A percentile compares a stretch with the other conserved stretches of the same genome.
Evolutionary conservation across 2,797 vertebrate species (phyloP).

Genomic region (Ambastaia sidthimunki): DNA sequence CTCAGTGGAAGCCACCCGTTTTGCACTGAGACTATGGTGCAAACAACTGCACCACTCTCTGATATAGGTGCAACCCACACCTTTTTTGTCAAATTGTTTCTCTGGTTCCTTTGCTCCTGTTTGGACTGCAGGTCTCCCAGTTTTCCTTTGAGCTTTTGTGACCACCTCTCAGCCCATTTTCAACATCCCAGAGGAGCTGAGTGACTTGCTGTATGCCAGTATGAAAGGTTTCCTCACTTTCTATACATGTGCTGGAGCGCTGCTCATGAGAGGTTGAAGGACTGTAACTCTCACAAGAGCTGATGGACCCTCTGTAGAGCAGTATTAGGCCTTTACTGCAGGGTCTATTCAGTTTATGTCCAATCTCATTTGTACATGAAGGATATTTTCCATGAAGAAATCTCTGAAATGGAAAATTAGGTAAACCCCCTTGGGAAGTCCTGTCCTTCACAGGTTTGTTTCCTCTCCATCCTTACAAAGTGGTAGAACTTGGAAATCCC

Average conservation of each 20-base stretch:
- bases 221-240: constrained; percentile 30
- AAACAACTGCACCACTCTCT: constrained; percentile 41
- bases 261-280: constrained; percentile 15
- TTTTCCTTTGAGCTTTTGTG: constrained; percentile 38
- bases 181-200: constrained; percentile 60
- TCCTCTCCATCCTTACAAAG: constrained; percentile 23
- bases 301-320: constrained; percentile 23
- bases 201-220: constrained; percentile 31
- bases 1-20: constrained; percentile 41
- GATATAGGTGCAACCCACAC: constrained; percentile 43
- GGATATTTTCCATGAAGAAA: constrained; percentile 30
- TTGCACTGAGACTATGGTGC: constrained; percentile 15
- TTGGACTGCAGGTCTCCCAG: constrained; percentile 13
- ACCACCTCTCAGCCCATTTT: constrained; percentile 47
- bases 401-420: constrained; percentile 40
- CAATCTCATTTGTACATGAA: constrained; percentile 48
- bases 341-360: constrained; percentile 43
- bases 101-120: constrained; percentile 36
- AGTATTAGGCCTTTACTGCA: constrained; percentile 5
- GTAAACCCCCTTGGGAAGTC: constrained; percentile 19
- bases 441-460: constrained; percentile 24
- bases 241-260: constrained; percentile 5
- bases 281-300: constrained; percentile 17
- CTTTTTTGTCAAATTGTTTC: constrained; percentile 44
- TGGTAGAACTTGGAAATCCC: constrained; percentile 28